phyloP scores from a whole-genome alignment of 2,113 vertebrate genomes.

The Burhinus oedicnemus region DNA sequence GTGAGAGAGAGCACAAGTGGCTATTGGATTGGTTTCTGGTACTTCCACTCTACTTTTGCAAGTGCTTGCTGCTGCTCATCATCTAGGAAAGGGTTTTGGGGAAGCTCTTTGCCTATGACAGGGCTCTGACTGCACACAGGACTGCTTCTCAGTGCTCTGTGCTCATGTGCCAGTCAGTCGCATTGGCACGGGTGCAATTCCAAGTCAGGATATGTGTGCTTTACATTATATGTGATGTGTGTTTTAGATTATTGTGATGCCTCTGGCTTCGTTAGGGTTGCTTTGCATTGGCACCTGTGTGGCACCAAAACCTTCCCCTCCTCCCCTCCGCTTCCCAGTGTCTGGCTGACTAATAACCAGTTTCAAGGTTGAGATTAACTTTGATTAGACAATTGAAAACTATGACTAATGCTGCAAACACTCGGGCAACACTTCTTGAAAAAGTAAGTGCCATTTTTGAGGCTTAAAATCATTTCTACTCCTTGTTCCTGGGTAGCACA shows the following conservation, averaged over 20 bases:
- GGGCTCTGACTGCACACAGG: too few species aligned
- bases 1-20: background rate
- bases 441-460: background rate
- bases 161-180: background rate
- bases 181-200: accelerated
- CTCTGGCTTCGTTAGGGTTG: background rate
- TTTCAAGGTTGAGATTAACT: background rate
- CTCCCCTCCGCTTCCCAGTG: background rate
- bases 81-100: background rate
- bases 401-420: background rate
- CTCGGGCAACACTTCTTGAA: background rate
- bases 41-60: background rate
- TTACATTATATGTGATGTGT: background rate
- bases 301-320: background rate
- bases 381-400: background rate
- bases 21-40: background rate
- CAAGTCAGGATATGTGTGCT: background rate
- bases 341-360: background rate
- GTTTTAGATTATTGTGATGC: background rate
- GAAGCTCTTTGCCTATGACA: background rate
- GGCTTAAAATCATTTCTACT: background rate
- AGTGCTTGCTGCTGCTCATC: background rate
- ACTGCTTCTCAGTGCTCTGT: background rate
- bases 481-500: background rate
- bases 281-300: background rate